Base-by-base conservation (phyloP, 2,113 vertebrate species). In the Epinephelus lanceolatus region DNA sequence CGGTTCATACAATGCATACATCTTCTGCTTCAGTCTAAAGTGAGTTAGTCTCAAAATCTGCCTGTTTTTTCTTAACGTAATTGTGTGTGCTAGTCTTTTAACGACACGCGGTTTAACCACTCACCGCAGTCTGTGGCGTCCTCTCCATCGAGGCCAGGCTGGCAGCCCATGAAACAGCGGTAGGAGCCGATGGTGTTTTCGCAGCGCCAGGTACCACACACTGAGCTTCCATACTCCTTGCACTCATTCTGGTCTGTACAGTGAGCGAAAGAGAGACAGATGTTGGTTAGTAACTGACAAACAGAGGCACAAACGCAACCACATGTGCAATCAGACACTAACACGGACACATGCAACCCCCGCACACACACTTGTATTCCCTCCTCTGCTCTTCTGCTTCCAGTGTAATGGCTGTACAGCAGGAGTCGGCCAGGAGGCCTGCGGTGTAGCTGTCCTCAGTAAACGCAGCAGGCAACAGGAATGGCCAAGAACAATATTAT, bases 171-270 rank as follows among this genome's bases (percentile, higher is more conserved):
- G 80, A 95, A 93, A 80, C 95, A 95, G 47, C 91, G 90, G 75
- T 95, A 95, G 4, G 95, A 96, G 52, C 95, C 95, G n/a, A 96
- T 82, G 74, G 94, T 95, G 90, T 96, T 96, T 85, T 96, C 91
- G n/a, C 95, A 96, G 86, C 67, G 92, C 94, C 93, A 95, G 79
- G 89, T 88, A 55, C 95, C 94, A 83, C 95, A 96, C 62, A 93
- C 84, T 1, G 86, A 78, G 84, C 91, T 93, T 17, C 94, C 95
- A 86, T 93, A 95, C 47, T 95, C 93, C 63, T 93, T 94, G 84
- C 95, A 96, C 80, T 96, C 95, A 69, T 96, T 94, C 86, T 92
- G 91, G 89, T 96, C 94, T 96, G 88, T 12, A 78, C 14, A 42
- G 37, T 5, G 9, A 78, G 6, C 66, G 5, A 71, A 33, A 77